phyloP scores from a whole-genome alignment of 2,888 invertebrate genomes.

The Caenorhabditis angaria region DNA sequence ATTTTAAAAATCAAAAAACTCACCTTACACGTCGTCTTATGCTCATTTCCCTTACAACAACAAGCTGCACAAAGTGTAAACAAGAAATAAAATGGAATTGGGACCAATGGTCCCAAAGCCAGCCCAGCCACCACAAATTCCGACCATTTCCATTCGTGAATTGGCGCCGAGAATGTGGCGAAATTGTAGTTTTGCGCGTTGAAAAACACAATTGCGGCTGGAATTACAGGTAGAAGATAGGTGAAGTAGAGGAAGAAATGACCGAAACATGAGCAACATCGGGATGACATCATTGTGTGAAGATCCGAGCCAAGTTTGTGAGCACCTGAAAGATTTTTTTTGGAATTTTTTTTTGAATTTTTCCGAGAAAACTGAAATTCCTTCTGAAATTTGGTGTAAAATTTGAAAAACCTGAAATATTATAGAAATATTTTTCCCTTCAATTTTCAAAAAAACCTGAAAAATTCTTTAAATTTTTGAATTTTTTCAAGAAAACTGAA shows the following conservation, averaged over 20 bases:
- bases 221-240: constrained; percentile 69
- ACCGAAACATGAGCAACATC: constrained; percentile 70
- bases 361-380: no score
- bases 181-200: constrained; percentile 67
- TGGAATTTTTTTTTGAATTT: not conserved
- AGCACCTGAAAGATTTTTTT: constrained; percentile 54
- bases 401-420: no score
- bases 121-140: constrained; percentile 66
- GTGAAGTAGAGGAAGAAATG: constrained; percentile 65
- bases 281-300: constrained; percentile 59
- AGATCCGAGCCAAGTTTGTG: constrained; percentile 70
- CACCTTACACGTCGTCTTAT: constrained; percentile 34
- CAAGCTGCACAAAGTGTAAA: constrained; percentile 60
- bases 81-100: constrained; percentile 69
- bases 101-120: constrained; percentile 68
- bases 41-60: constrained; percentile 51
- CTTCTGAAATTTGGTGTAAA: no score
- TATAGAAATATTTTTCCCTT: no score
- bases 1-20: not conserved
- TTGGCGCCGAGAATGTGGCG: constrained; percentile 59
- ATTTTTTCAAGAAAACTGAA: no score
- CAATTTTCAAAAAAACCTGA: no score
- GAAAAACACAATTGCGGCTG: constrained; percentile 63
- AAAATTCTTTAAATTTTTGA: no score
- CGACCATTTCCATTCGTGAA: constrained; percentile 64